Percentiles rank a stretch among this genome's conserved stretches.
These are phyloP conservation scores for Crossocerus cetratus DNA, from an alignment of 2,888 invertebrate species.

Conservation along the genomic window DNA sequence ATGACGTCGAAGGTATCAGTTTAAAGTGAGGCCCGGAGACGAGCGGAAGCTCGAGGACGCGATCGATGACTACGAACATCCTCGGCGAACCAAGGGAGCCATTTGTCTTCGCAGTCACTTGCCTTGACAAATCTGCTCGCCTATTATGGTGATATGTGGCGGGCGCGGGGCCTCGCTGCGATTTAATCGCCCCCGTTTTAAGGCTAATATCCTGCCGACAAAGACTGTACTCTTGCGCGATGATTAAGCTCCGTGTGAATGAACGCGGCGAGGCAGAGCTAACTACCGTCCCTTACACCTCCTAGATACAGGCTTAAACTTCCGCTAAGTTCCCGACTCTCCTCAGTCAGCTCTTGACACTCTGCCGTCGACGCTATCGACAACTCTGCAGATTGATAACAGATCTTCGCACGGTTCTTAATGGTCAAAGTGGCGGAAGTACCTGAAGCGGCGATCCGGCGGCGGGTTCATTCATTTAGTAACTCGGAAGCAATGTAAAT, in stretches of 20 bases:
- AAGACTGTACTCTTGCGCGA: constrained; percentile 27
- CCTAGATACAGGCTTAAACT: not conserved
- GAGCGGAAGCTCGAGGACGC: constrained; percentile 38
- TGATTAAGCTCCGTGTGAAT: constrained; percentile 31
- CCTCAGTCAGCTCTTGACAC: not conserved
- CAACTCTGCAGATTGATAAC: too few relatives aligned
- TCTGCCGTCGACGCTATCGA: too few relatives aligned
- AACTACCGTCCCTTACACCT: not conserved
- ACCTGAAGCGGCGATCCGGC: constrained; percentile 43
- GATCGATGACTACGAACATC: constrained; percentile 46
- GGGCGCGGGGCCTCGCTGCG: not conserved
- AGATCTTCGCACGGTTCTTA: too few relatives aligned
- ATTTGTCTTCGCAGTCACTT: constrained; percentile 68
- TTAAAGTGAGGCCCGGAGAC: constrained; percentile 36
- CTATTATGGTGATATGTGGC: constrained; percentile 48
- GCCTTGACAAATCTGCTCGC: constrained; percentile 64
- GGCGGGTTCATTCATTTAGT: constrained; percentile 58
- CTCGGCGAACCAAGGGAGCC: constrained; percentile 50
- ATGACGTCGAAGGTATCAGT: constrained; percentile 61
- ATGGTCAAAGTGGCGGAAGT: constrained; percentile 29
- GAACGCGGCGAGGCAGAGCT: constrained; percentile 16
- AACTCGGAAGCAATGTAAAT: constrained; percentile 72
- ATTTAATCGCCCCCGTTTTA: constrained; percentile 56
- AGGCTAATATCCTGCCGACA: constrained; percentile 53
- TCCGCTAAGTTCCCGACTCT: not conserved